These are phyloP conservation scores for Eupithecia subfuscata DNA, from an alignment of 2,888 invertebrate species.

Conservation along the genomic window DNA sequence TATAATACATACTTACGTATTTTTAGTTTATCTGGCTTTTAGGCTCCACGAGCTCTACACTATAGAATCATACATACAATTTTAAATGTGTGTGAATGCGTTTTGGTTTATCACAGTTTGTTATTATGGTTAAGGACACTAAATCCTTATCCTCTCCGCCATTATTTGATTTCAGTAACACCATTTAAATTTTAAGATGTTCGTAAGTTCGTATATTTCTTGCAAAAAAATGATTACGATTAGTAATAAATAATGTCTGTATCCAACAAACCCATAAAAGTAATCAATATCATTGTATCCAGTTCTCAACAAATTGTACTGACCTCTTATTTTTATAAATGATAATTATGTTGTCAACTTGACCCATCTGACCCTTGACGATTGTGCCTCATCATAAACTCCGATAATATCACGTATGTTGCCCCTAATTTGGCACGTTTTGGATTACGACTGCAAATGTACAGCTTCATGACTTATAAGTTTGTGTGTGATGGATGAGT, in stretches of 20 bases:
- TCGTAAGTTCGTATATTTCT: not conserved
- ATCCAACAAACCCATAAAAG: not conserved
- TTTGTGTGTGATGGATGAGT: not conserved
- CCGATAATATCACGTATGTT: slow-evolving; percentile 40
- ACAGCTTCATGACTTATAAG: not conserved
- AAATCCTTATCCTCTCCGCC: not conserved
- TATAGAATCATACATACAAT: too few relatives aligned
- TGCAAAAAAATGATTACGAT: not conserved
- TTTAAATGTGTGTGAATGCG: too few relatives aligned
- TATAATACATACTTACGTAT: not conserved
- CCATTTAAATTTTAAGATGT: not conserved
- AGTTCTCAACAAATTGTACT: slow-evolving; percentile 1
- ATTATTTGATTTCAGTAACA: too few relatives aligned
- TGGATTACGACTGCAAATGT: slow-evolving; percentile 28
- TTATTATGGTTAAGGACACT: not conserved
- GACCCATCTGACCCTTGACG: not conserved
- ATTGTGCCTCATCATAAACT: not conserved
- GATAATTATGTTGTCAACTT: slow-evolving; percentile 4
- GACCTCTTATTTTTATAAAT: not conserved
- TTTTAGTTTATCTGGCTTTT: too few relatives aligned
- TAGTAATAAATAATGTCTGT: not conserved
- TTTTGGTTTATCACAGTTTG: not conserved
- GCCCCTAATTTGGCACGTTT: slow-evolving; percentile 42
- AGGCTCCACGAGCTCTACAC: too few relatives aligned
- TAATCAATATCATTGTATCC: not conserved